Base-by-base conservation (phyloP, 1,140 invertebrate species). In the Steinernema khuongi region DNA sequence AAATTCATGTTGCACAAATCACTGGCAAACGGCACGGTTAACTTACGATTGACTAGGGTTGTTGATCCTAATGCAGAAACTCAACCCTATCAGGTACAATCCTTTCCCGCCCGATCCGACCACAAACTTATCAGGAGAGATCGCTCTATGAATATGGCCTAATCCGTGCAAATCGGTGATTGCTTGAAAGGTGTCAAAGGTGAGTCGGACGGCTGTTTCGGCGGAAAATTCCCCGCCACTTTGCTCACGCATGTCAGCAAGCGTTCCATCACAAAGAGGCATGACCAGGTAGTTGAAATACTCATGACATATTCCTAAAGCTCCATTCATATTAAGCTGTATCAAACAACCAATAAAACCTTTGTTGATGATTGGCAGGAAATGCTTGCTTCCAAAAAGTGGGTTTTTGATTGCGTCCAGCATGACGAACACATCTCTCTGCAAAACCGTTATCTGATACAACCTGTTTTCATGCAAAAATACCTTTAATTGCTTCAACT, bases 311-410 rank as follows among this genome's bases (percentile, higher is more conserved):
- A 60, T 22, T 7, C 50, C 50, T 60, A 22, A 60, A 60, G 14
- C 11, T 14, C 14, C 7, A 41, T 41, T 41, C 36, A 41, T 11
- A n/a, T 41, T 41, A n/a, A 41, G n/a, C n/a, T 41, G 7, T 41
- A 41, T 41, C 36, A 41, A 11, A 11, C 7, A 60, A 60, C 14
- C 50, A 60, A 60, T 60, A 22, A 60, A 60, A 60, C 50, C 50
- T 60, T 60, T 60, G 22, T 60, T 60, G 50, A 60, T 22, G 50
- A 60, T 60, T 60, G 50, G 50, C 4, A 60, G 50, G 50, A 60
- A 60, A 22, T 60, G 50, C 50, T 60, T 60, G 50, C 22, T 60
- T 60, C 50, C 50, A 26, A 17, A 60, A 26, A n/a, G 50, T 22
- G 50, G 50, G 26, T 60, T 60, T 22, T 60, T 60, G 11, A 60